Percentiles rank a stretch among this genome's conserved stretches.
phyloP scores from a whole-genome alignment of 2,797 vertebrate genomes.

The Tragopan temminckii region DNA sequence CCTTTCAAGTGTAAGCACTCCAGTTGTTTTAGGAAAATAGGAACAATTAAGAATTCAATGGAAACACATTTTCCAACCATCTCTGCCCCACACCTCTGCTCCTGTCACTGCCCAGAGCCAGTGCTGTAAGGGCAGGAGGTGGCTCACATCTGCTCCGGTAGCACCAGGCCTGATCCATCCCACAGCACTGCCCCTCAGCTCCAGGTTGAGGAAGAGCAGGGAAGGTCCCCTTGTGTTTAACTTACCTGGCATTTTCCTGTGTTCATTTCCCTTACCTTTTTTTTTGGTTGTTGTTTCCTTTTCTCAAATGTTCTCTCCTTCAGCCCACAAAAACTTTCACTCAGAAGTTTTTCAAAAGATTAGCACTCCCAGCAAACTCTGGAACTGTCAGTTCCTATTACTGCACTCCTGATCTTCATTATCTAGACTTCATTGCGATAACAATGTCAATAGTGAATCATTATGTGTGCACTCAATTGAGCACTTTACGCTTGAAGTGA shows the following conservation, averaged over 20 bases:
- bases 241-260: not conserved
- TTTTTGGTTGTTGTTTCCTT: not conserved
- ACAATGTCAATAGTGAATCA: not conserved
- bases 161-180: not conserved
- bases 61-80: not conserved
- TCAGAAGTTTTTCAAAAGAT: not conserved
- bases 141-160: not conserved
- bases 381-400: not conserved
- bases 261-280: not conserved
- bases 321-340: not conserved
- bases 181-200: not conserved
- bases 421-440: not conserved
- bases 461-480: not conserved
- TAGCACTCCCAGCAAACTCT: not conserved
- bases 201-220: not conserved
- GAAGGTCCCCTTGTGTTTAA: fast-evolving
- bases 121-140: not conserved
- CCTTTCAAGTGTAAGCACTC: not conserved
- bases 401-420: not conserved
- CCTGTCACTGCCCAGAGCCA: not conserved
- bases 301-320: not conserved
- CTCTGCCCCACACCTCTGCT: not conserved
- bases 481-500: not conserved
- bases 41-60: not conserved
- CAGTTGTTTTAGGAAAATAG: not conserved